phyloP scores from a whole-genome alignment of 1,140 invertebrate species.

The Diabrotica undecimpunctata region DNA sequence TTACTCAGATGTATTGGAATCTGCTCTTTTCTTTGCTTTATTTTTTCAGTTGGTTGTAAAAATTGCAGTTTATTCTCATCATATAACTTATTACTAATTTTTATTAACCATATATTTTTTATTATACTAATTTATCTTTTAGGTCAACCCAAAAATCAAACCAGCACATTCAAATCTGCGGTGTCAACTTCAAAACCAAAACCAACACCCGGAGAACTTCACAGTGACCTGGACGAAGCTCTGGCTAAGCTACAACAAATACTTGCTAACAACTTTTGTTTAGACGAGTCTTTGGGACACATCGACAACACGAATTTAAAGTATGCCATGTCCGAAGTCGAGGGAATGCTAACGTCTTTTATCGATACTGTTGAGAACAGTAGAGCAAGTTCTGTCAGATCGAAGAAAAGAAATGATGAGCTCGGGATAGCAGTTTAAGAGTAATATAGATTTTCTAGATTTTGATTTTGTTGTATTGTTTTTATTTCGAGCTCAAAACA shows the following conservation, averaged over 20 bases:
- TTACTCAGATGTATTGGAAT: too few species aligned
- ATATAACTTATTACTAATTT: too few species aligned
- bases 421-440: background rate
- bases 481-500: too few species aligned
- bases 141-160: too few species aligned
- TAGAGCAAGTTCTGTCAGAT: slow-evolving; percentile 34
- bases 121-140: too few species aligned
- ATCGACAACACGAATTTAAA: slow-evolving; percentile 57
- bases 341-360: slow-evolving; percentile 56
- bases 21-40: too few species aligned
- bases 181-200: background rate
- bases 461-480: too few species aligned
- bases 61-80: too few species aligned
- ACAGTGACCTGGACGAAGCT: slow-evolving; percentile 57
- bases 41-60: too few species aligned
- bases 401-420: slow-evolving; percentile 3
- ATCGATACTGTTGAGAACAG: slow-evolving; percentile 50
- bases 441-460: too few species aligned
- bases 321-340: slow-evolving; percentile 58
- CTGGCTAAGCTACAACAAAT: slow-evolving; percentile 58
- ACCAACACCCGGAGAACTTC: slow-evolving; percentile 42
- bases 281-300: slow-evolving; percentile 52
- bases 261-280: slow-evolving; percentile 56
- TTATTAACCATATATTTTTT: too few species aligned
- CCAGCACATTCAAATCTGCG: too few species aligned